Evolutionary conservation across 2,797 vertebrate genomes (phyloP).

Genomic region (Alca torda): DNA sequence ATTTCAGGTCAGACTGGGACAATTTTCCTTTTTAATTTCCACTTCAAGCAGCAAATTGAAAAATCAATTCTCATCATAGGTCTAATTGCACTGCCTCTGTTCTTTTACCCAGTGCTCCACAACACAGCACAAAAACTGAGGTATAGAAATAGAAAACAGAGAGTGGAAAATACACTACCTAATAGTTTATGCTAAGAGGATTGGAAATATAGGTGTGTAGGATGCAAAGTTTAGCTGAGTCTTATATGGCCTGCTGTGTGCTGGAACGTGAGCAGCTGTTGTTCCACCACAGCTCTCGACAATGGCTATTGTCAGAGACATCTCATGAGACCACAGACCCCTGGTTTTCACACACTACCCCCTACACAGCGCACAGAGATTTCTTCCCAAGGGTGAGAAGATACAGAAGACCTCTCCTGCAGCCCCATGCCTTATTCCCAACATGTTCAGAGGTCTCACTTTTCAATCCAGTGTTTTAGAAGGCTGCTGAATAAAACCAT

Average conservation of each 20-base stretch:
- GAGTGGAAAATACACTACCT: background rate
- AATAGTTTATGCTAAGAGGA: background rate
- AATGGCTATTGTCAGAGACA: background rate
- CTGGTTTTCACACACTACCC: background rate
- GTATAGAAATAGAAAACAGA: background rate
- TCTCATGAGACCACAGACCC: background rate
- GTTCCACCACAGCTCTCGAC: accelerated
- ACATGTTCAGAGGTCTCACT: background rate
- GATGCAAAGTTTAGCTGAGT: background rate
- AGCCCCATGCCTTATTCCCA: background rate
- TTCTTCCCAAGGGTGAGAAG: background rate
- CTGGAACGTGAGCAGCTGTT: background rate
- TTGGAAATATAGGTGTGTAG: background rate
- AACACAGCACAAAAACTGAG: background rate
- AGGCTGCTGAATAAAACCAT: background rate
- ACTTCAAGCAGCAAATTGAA: conserved; percentile 26
- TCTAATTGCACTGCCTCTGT: background rate
- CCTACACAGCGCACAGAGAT: background rate
- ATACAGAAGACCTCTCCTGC: background rate
- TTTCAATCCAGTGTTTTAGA: background rate
- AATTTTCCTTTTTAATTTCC: conserved; percentile 33
- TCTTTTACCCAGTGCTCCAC: background rate
- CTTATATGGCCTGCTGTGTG: background rate
- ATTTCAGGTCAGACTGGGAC: background rate
- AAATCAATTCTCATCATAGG: background rate